These are phyloP conservation scores for Ceraclea dissimilis DNA, from an alignment of 2,888 invertebrate species.

Conservation along the genomic window DNA sequence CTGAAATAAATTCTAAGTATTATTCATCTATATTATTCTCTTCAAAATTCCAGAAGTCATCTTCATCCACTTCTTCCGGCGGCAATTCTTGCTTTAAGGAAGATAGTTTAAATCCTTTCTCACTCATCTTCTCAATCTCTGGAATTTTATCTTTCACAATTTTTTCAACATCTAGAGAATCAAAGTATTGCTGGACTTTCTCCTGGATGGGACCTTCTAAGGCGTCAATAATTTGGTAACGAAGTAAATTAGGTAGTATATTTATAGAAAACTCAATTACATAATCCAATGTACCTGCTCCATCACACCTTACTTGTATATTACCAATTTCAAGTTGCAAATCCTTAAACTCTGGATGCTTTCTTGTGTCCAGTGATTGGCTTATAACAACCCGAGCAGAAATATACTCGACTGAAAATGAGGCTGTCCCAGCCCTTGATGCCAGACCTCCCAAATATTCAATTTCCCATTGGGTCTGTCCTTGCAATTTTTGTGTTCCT, in stretches of 20 bases:
- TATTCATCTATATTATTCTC: not conserved
- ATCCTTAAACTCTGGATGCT: conserved; percentile 62
- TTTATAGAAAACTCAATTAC: conserved; percentile 73
- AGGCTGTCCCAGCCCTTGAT: conserved; percentile 62
- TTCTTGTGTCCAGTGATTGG: conserved; percentile 70
- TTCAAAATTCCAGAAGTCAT: conserved; percentile 43
- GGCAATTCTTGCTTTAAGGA: conserved; percentile 31
- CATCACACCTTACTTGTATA: conserved; percentile 75
- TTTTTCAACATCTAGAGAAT: conserved; percentile 67
- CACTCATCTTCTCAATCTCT: conserved; percentile 54
- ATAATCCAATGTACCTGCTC: conserved; percentile 82
- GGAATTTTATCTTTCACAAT: conserved; percentile 63
- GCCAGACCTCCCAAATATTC: conserved; percentile 59
- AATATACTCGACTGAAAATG: conserved; percentile 74
- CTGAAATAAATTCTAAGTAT: no score
- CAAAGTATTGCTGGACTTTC: conserved; percentile 61
- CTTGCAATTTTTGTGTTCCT: conserved; percentile 72
- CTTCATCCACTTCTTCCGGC: conserved; percentile 34
- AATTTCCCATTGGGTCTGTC: conserved; percentile 73
- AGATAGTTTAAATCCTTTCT: conserved; percentile 41
- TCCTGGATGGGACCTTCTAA: conserved; percentile 70
- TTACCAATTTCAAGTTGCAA: conserved; percentile 76
- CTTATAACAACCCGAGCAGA: conserved; percentile 60
- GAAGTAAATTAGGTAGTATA: conserved; percentile 72
- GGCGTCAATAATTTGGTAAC: conserved; percentile 83